Evolutionary conservation across 2,888 invertebrate species (phyloP).

Genomic region (Eupithecia dodoneata): DNA sequence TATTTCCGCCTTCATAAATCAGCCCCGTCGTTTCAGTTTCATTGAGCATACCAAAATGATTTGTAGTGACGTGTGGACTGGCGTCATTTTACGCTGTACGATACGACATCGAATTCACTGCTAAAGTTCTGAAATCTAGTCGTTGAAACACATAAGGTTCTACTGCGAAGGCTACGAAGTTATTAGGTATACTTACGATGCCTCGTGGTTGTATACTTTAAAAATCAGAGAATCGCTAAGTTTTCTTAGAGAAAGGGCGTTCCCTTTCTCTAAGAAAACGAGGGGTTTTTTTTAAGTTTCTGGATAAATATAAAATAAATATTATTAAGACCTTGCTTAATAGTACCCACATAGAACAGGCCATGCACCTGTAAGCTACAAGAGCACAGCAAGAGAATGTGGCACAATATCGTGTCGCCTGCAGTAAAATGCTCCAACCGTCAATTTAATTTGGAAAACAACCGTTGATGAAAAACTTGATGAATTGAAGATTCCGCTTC

Average conservation of each 20-base stretch:
- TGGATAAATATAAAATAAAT: background rate
- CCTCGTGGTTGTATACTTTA: background rate
- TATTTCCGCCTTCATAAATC: constrained; percentile 19
- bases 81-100: constrained; percentile 1
- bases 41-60: constrained; percentile 18
- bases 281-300: background rate
- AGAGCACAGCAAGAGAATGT: background rate
- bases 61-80: constrained; percentile 23
- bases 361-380: too few relatives aligned
- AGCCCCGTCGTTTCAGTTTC: constrained; percentile 16
- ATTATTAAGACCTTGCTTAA: too few relatives aligned
- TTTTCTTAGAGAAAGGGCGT: background rate
- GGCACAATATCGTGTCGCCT: background rate
- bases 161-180: too few relatives aligned
- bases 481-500: background rate
- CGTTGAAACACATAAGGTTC: background rate
- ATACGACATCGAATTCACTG: background rate
- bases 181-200: too few relatives aligned
- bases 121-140: background rate
- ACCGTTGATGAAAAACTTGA: constrained; percentile 14
- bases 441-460: constrained; percentile 11
- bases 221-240: background rate
- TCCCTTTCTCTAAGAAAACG: too few relatives aligned
- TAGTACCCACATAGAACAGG: too few relatives aligned
- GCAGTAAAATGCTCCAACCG: background rate